Percentiles rank a stretch among this genome's conserved stretches.
Conservation (phyloP, 2,888 invertebrate species). For the Cheilosia grossa region DNA sequence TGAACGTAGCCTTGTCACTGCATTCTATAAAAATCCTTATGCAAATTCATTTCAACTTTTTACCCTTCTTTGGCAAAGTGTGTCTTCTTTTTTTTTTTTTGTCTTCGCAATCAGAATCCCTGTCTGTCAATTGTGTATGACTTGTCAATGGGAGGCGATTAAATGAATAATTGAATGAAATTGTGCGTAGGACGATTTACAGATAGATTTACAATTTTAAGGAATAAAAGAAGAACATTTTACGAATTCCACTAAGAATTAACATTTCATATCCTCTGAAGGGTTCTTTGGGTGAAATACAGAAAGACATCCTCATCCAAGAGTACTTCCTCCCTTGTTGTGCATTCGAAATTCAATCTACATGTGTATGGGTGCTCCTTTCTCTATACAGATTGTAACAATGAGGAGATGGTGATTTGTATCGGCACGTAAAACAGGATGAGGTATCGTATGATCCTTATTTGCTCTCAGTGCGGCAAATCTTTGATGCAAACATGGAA, state of each 20-base stretch:
- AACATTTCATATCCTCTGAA: conserved; percentile 16
- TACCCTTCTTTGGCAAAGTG: background rate
- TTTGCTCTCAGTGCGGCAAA: conserved; percentile 19
- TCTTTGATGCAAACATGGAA: conserved; percentile 43
- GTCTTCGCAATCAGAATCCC: conserved; percentile 39
- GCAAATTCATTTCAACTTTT: conserved; percentile 39
- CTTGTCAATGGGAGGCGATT: conserved; percentile 55
- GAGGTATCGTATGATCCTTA: conserved; percentile 36
- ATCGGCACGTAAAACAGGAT: conserved; percentile 2
- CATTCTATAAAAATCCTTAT: conserved; percentile 26
- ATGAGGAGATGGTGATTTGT: conserved; percentile 23
- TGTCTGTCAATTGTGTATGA: conserved; percentile 56
- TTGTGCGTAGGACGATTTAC: conserved; percentile 67
- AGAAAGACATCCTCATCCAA: conserved; percentile 6
- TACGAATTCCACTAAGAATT: conserved; percentile 7
- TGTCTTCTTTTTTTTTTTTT: background rate
- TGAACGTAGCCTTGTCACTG: conserved; percentile 25
- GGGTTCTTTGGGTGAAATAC: background rate
- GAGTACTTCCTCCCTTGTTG: conserved; percentile 11
- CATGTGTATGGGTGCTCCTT: background rate
- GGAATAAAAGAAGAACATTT: conserved; percentile 1
- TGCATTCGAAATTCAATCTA: conserved; percentile 37
- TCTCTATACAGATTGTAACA: conserved; percentile 8
- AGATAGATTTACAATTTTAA: conserved; percentile 43
- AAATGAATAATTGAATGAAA: conserved; percentile 72